Base-by-base conservation (phyloP, 2,888 invertebrate genomes). In the Thymelicus acteon region DNA sequence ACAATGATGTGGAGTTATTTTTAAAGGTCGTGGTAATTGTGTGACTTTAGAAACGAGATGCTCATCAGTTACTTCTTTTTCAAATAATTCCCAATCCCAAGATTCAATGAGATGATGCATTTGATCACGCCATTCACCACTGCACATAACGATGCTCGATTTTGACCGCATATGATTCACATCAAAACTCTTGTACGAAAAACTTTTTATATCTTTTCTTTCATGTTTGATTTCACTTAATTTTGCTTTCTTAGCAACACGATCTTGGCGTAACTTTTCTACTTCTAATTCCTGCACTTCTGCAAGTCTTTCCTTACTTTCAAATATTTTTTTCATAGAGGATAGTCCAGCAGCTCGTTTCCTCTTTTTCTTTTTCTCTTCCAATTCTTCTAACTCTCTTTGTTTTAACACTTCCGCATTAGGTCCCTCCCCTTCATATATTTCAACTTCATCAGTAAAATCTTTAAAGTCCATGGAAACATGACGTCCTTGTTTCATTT, bases 371-470 rank as follows among this genome's bases (percentile, higher is more conserved):
- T 93, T 94, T 74, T 85, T 94, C 60, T 93, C 92, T 77, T 95
- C 94, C 7, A 94, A 81, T 79, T 95, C 95, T 78, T 94, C 91
- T 7, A 86, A 89, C 85, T 95, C 95, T 57, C 95, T 95, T 73
- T 95, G 95, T 76, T 94, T 94, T 0, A 96, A 86, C 0, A 96
- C 95, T 73, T 95, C 95, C 52, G 95, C 95, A 60, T 94, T 94
- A 0, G 96, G 96, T 10, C 97, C 97, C 82, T 96, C 95, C 0
- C 97, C 97, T 81, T 96, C 96, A 79, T 90, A 96, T 73, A 97
- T 92, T 73, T 95, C 93, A n/a, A 94, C 86, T 19, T 94, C 94
- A 75, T 94, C 92, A 6, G 93, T 88, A 75, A 95, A 92, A 76
- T 96, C 95, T 76, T 93, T 94, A 76, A 96, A 95, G 75, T 96